Base-by-base conservation (phyloP, 2,888 invertebrate species). In the Cantharis rustica region DNA sequence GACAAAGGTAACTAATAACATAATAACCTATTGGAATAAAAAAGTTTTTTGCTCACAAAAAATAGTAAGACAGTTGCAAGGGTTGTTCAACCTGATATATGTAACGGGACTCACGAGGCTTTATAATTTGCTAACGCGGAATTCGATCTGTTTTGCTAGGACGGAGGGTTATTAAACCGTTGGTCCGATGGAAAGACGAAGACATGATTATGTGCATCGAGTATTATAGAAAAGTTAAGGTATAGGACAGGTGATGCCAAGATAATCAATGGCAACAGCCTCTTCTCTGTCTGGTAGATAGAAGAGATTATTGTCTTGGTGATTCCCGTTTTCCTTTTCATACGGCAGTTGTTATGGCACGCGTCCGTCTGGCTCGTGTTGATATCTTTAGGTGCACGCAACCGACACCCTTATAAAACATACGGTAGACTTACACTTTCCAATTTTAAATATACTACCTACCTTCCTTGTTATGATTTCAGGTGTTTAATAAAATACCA, bases 81-180 rank as follows among this genome's bases (percentile, higher is more conserved):
- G 86, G 86, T 86, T 86, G 86, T 86, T 86, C 86, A 86, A 86
- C 86, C 84, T 86, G 81, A 64, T 17, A 17, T 81, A 81, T 83
- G 83, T 86, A 86, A 86, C 86, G 85, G 86, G 82, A 85, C 81
- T 80, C 72, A n/a, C 69, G 20, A 63, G 62, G 64, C 61, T 79
- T 81, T 80, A 81, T 83, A 84, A 84, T 85, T 86, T 83, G 84
- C 85, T 83, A 84, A 84, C 80, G 81, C 80, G 81, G 83, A 84
- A 84, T 83, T 80, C 82, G 81, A 84, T 83, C 80, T 79, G 81
- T 82, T 83, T 82, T 79, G 82, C 81, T 80, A 72, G 77, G 75
- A 78, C 79, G 76, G 79, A 74, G 81, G 80, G 81, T 80, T 81
- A 81, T 81, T 80, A 79, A 80, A 81, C 81, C 72, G 79, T 75